phyloP scores from a whole-genome alignment of 2,113 vertebrate species.

The Chionodraco myersi region DNA sequence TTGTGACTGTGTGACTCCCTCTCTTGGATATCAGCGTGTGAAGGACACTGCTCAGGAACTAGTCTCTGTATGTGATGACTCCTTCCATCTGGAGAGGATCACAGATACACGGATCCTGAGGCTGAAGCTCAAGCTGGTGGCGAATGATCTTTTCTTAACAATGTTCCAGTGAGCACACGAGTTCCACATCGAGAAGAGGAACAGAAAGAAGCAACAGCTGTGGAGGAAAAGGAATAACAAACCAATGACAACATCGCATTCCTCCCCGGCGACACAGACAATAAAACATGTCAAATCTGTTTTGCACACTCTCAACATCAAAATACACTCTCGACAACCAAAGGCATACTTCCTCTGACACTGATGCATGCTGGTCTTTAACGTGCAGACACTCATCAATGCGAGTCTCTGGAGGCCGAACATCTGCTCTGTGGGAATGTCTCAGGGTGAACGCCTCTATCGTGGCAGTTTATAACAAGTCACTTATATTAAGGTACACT shows the following conservation, averaged over 20 bases:
- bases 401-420: conserved; percentile 33
- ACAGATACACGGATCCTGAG: too few relatives aligned
- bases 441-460: conserved; percentile 35
- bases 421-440: conserved; percentile 48
- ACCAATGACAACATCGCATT: background rate
- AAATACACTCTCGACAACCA: background rate
- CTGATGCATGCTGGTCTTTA: background rate
- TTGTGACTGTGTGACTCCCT: too few relatives aligned
- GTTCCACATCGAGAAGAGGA: background rate
- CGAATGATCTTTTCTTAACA: background rate
- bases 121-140: too few relatives aligned
- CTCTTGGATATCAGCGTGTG: too few relatives aligned
- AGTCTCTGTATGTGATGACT: too few relatives aligned
- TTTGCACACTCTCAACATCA: background rate
- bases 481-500: too few relatives aligned
- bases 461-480: too few relatives aligned
- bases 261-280: background rate
- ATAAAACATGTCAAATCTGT: conserved; percentile 19
- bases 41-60: too few relatives aligned
- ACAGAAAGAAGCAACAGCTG: background rate
- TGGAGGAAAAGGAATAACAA: background rate
- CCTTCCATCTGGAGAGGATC: too few relatives aligned
- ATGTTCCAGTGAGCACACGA: background rate
- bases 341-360: background rate
- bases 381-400: background rate